Conservation (phyloP, 2,797 vertebrate species). For the Hemitrygon akajei region DNA sequence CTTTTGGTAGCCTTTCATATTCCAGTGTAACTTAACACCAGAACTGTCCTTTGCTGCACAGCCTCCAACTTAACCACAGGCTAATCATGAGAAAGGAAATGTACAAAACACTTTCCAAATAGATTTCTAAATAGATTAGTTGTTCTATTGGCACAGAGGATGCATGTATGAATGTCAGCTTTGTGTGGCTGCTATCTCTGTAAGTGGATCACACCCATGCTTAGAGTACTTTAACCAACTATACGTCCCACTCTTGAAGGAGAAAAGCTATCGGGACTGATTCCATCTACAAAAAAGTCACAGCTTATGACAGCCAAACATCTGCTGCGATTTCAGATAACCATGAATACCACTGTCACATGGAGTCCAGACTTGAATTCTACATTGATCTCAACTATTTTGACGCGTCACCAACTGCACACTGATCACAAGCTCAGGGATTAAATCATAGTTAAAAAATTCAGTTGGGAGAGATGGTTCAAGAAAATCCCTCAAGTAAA, state of each 20-base stretch:
- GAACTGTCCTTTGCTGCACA: not conserved
- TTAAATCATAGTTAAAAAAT: not conserved
- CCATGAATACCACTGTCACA: not conserved
- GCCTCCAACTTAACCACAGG: not conserved
- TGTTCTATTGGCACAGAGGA: not conserved
- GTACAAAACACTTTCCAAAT: not conserved
- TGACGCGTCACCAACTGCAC: no score
- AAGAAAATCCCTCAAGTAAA: not conserved
- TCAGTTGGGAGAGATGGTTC: no score
- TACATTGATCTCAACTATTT: not conserved
- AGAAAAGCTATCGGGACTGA: not conserved
- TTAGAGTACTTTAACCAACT: not conserved
- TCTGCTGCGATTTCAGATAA: not conserved
- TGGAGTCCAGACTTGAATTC: not conserved
- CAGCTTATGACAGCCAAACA: not conserved
- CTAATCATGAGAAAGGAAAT: constrained; percentile 1
- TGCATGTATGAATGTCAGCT: not conserved
- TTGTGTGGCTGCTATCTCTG: not conserved
- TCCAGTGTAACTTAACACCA: not conserved
- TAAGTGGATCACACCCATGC: not conserved
- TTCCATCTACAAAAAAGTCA: not conserved
- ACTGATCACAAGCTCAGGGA: no score
- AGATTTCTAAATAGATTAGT: constrained; percentile 18
- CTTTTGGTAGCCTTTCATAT: constrained; percentile 9
- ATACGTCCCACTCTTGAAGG: not conserved